phyloP scores from a whole-genome alignment of 2,797 vertebrate genomes.

The Enteromius paludinosus region DNA sequence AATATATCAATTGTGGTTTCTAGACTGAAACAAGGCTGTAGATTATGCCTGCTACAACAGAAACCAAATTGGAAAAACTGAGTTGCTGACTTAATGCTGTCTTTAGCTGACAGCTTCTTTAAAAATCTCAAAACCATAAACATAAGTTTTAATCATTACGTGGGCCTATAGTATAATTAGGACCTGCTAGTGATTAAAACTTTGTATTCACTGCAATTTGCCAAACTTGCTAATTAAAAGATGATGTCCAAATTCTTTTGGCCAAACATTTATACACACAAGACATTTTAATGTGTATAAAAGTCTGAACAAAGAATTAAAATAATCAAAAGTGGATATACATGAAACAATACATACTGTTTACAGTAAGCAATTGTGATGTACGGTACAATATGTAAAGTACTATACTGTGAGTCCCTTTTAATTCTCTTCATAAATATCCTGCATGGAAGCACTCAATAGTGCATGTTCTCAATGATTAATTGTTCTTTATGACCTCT shows the following conservation, averaged over 20 bases:
- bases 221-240: too few relatives aligned
- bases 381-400: too few relatives aligned
- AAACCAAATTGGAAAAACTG: not conserved
- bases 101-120: not conserved
- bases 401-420: not conserved
- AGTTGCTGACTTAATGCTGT: not conserved
- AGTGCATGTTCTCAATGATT: not conserved
- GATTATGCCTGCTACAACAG: conserved; percentile 1
- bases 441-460: not conserved
- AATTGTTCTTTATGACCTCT: not conserved
- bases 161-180: not conserved
- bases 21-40: not conserved
- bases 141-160: not conserved
- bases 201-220: not conserved
- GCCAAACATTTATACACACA: not conserved
- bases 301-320: not conserved
- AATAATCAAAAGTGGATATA: not conserved
- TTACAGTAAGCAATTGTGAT: not conserved
- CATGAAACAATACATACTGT: not conserved
- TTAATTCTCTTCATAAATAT: not conserved
- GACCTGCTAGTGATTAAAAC: not conserved
- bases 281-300: not conserved
- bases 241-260: too few relatives aligned
- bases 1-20: conserved; percentile 13
- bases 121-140: not conserved